These are phyloP conservation scores for Drosophila hydei DNA, from an alignment of 1,140 invertebrate species.

Conservation along the genomic window DNA sequence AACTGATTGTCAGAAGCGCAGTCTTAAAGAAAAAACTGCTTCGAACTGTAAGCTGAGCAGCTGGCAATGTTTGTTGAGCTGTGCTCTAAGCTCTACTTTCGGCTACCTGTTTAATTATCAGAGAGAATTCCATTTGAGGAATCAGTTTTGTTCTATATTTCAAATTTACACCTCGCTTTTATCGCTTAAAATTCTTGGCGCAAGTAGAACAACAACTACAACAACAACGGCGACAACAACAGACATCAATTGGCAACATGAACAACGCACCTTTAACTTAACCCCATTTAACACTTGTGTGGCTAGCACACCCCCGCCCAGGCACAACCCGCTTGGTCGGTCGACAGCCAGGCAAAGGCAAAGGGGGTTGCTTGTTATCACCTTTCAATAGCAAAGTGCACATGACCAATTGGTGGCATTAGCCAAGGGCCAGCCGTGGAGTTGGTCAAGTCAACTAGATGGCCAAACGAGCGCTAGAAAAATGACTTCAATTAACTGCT, in stretches of 20 bases:
- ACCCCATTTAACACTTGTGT: slow-evolving; percentile 75
- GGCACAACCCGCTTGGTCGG: background rate
- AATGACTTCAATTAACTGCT: slow-evolving; percentile 81
- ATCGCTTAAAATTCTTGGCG: slow-evolving; percentile 25
- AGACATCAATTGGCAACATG: slow-evolving; percentile 38
- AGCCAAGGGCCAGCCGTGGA: slow-evolving; percentile 3
- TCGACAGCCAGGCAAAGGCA: too few species aligned
- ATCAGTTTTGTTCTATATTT: background rate
- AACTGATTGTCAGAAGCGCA: too few species aligned
- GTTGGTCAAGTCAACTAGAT: slow-evolving; percentile 41
- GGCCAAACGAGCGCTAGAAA: slow-evolving; percentile 67
- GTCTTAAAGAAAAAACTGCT: too few species aligned
- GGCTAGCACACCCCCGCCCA: slow-evolving; percentile 42
- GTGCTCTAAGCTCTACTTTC: too few species aligned
- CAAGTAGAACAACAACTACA: slow-evolving; percentile 13
- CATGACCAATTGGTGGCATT: slow-evolving; percentile 55
- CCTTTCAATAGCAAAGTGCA: slow-evolving; percentile 73
- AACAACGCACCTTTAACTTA: slow-evolving; percentile 58
- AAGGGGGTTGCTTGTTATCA: slow-evolving; percentile 61
- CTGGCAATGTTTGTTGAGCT: too few species aligned
- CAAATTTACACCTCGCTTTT: background rate
- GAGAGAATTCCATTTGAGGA: too few species aligned
- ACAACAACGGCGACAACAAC: slow-evolving; percentile 11
- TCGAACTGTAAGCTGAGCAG: too few species aligned
- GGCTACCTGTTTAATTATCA: too few species aligned